phyloP scores from a whole-genome alignment of 2,888 invertebrate species.

The Phortica okadai region DNA sequence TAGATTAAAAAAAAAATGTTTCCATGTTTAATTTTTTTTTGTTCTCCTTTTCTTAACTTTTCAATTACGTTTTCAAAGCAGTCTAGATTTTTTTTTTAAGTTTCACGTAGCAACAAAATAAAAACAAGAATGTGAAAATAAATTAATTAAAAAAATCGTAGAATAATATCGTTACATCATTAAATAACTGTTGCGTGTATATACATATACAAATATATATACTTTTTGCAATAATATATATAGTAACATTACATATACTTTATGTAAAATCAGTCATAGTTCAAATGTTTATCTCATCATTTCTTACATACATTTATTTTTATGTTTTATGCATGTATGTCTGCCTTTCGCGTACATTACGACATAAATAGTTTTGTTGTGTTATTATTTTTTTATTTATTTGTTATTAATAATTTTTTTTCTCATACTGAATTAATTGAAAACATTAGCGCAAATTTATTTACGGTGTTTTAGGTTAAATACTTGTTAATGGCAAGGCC shows the following conservation, averaged over 20 bases:
- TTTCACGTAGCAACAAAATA: constrained; percentile 7
- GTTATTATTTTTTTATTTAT: not conserved
- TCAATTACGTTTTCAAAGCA: constrained; percentile 67
- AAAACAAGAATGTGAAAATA: constrained; percentile 1
- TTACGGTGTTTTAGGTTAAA: too few species aligned
- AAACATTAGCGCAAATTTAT: not conserved
- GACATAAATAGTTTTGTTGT: not conserved
- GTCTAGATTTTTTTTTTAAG: constrained; percentile 54
- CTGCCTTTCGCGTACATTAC: not conserved
- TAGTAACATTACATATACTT: constrained; percentile 44
- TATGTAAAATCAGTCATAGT: constrained; percentile 72
- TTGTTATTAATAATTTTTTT: not conserved
- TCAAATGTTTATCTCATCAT: constrained; percentile 35
- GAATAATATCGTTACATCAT: constrained; percentile 28
- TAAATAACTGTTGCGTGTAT: constrained; percentile 47
- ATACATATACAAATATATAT: constrained; percentile 51
- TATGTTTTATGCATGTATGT: not conserved
- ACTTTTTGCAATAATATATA: constrained; percentile 44
- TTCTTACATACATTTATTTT: constrained; percentile 8
- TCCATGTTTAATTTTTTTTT: constrained; percentile 41
- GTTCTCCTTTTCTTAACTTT: constrained; percentile 51
- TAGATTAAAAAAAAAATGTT: constrained; percentile 36
- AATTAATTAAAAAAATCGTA: not conserved
- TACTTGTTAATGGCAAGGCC: too few species aligned
- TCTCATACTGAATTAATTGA: not conserved